Evolutionary conservation across 2,888 invertebrate species (phyloP).

Genomic region (Mimas tiliae): DNA sequence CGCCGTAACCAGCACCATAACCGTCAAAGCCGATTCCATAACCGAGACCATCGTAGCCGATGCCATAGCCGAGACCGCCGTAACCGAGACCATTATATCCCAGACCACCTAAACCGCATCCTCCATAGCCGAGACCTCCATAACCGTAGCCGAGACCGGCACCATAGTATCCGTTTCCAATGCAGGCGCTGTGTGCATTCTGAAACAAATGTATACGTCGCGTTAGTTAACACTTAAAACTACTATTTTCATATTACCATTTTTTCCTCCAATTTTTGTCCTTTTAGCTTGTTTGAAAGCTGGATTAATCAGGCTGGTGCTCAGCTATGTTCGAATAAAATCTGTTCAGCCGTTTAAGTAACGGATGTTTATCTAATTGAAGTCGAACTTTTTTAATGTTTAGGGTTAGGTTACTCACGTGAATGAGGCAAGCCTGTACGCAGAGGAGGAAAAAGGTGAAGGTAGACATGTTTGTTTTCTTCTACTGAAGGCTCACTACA

Average conservation of each 20-base stretch:
- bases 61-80: conserved; percentile 17
- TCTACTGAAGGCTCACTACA: neutral
- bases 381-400: too few species aligned
- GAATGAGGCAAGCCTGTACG: conserved; percentile 27
- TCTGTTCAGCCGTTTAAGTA: too few species aligned
- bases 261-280: neutral
- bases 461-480: conserved; percentile 19
- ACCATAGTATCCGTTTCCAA: conserved; percentile 1
- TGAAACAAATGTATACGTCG: neutral
- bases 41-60: conserved; percentile 28
- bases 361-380: too few species aligned
- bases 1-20: conserved; percentile 23
- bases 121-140: neutral
- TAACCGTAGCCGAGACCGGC: conserved; percentile 1
- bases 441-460: conserved; percentile 26
- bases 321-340: too few species aligned
- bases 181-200: conserved; percentile 12
- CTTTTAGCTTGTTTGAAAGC: neutral
- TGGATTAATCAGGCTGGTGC: too few species aligned
- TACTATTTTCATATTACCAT: neutral
- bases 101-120: neutral
- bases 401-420: conserved; percentile 23
- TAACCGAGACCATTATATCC: conserved; percentile 19
- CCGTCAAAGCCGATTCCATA: conserved; percentile 27
- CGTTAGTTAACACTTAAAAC: too few species aligned